Evolutionary conservation across 2,888 invertebrate species (phyloP), one percentile per base, ranked within the genome.

Genomic region (Romanomermis culicivorax): DNA sequence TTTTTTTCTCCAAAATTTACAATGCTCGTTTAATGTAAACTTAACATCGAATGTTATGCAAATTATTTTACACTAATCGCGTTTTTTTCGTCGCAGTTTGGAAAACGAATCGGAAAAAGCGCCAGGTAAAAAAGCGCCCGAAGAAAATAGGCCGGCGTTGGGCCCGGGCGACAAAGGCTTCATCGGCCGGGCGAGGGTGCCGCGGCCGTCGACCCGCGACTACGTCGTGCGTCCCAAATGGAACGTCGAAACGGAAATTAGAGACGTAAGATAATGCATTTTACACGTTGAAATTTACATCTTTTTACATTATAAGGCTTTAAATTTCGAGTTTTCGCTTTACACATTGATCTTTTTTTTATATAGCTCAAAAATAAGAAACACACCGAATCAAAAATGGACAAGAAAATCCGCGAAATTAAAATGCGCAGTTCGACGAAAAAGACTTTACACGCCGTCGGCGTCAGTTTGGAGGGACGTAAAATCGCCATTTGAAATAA

Each of bases 81-180:
- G 36, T 14, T 36, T 11, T 36, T 36, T 36, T 36, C 11, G 36
- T 36, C 11, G 36, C 36, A 17, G 17, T 36, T 11, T 17, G 36
- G 36, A 36, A 36, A 36, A 36, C 36, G 17, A 36, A 36, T 17
- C 36, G 36, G 17, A 36, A 17, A 17, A 11, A 17, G 36, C 11
- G 17, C 11, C 36, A 17, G 36, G 17, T 14, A 17, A 36, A 17
- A 17, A 36, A 36, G 36, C 11, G 36, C 11, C 11, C 11, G 36
- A 36, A 11, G 17, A 36, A 17, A 14, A 36, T 14, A 17, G 11
- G 48, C 7, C 11, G 48, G 48, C n/a, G n/a, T n/a, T n/a, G n/a
- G 77, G 88, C 56, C 93, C 93, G 0, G 95, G 95, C 57, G 89
- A 91, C 69, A 82, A 83, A 60, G 95, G 93, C 43, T 95, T 88